Base-by-base conservation (phyloP, 2,113 vertebrate genomes). In the Verasper variegatus region DNA sequence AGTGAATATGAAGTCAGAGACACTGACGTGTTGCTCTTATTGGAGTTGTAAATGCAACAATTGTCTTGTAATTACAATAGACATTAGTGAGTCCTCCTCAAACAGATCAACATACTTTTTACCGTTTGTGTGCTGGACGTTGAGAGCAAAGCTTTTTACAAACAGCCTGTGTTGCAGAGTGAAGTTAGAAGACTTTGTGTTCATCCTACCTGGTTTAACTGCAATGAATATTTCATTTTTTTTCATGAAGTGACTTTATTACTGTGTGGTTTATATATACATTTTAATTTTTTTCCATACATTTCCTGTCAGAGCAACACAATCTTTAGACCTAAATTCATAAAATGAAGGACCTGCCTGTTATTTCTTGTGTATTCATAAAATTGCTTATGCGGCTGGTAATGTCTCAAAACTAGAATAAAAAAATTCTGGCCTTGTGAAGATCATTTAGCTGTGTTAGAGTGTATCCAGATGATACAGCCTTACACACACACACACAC, bases 401-500 rank as follows among this genome's bases (percentile, higher is more conserved):
- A 5, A 7, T 40, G 21, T 65, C 26, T 37, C 26, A 58, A n/a
- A 78, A 35, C n/a, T 42, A 18, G 12, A 11, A 4, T 31, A 57
- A 54, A 9, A 20, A 59, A 20, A 60, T 0, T 23, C 21, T 7
- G 2, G 12, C 54, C 21, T 23, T 59, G 47, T 57, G 27, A 64
- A 74, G 24, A 52, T 58, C 15, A 35, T 54, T 51, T 63, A 11
- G 5, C 3, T 37, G 24, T n/a, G n/a, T n/a, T n/a, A n/a, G n/a
- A 74, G 0, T 45, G 23, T 37, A 26, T 59, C 15, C 73, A 57
- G 21, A 3, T 60, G 49, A 70, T 20, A 31, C 47, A 4, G 18
- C 8, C 71, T 18, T n/a, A 74, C 45, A 47, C 45, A 10, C 40
- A 42, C 40, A 10, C 67, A 68, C 42, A 63, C 23, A 71, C 58